Evolutionary conservation across 2,797 vertebrate species (phyloP), one percentile per base, ranked within the genome.

Genomic region (Coccyzus lansbergi): DNA sequence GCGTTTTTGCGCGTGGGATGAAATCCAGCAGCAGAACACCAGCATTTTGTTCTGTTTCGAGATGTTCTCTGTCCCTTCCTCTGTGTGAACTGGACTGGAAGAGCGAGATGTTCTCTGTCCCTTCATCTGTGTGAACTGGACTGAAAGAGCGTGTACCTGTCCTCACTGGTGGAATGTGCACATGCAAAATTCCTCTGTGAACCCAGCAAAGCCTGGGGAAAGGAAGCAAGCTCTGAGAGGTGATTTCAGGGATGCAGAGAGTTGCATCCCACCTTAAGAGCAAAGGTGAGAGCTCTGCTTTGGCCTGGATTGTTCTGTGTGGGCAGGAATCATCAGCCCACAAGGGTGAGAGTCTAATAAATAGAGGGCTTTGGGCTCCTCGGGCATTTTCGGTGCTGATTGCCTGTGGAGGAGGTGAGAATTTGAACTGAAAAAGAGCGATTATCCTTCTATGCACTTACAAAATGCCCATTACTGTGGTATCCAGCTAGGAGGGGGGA

Each of bases 361-460:
- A 46, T 9, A 5, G 38, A 85, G 72, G 13, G 31, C 53, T 91
- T 31, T 25, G 76, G 85, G 87, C 79, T 68, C 68, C 91, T 72
- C 34, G 56, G 62, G 64, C 42, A 6, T 80, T 96, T 78, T 90
- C 34, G 5, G 3, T 40, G 87, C 76, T 96, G 94, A 94, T 95
- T 88, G 79, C 84, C 83, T n/a, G 87, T 20, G 87, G 95, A 94
- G 91, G 96, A 96, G 95, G 95, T 90, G 96, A 94, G 91, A 95
- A 92, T 51, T 78, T 59, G 70, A 24, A 51, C 60, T 78, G 87
- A 72, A 78, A 90, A 83, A 75, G 85, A 65, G 90, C 95, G 72
- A 91, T 96, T 92, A 34, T 74, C 83, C 85, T 65, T 48, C 53
- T 72, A 72, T 91, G 82, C 72, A 4, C 83, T 83, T 53, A 64